Percentiles rank a stretch among this genome's conserved stretches.
Evolutionary conservation across 2,888 invertebrate species (phyloP).

Genomic region (Polietes domitor): DNA sequence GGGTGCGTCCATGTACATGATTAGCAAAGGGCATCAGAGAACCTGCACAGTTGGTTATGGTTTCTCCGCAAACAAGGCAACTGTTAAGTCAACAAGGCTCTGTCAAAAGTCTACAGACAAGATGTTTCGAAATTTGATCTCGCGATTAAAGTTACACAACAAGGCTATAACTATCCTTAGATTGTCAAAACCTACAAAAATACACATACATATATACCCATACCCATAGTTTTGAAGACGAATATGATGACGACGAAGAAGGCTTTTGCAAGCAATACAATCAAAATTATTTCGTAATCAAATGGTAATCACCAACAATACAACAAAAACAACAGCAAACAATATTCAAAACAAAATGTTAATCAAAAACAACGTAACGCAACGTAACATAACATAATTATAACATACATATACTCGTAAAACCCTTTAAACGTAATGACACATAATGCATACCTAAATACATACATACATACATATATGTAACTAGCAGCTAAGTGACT

Average conservation of each 20-base stretch:
- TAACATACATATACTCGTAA: constrained; percentile 7
- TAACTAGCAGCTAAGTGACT: background rate
- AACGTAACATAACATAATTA: constrained; percentile 2
- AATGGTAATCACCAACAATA: constrained; percentile 46
- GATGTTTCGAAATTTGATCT: no score
- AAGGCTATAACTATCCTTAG: constrained; percentile 11
- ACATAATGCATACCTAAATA: constrained; percentile 9
- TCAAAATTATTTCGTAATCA: constrained; percentile 76
- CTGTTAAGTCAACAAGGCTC: no score
- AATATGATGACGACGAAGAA: constrained; percentile 68
- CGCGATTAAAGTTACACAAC: background rate
- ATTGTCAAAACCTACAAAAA: constrained; percentile 42
- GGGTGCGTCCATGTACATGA: no score
- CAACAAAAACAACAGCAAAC: constrained; percentile 7
- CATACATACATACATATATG: background rate
- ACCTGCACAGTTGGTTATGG: no score
- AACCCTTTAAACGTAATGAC: no score
- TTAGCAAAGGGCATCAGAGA: no score
- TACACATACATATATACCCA: constrained; percentile 34
- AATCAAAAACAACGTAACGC: constrained; percentile 3
- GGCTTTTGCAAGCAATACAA: constrained; percentile 80
- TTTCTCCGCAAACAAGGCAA: no score
- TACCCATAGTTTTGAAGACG: background rate
- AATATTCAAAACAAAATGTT: constrained; percentile 26
- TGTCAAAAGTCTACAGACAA: no score